Conservation (phyloP, 2,888 invertebrate species). For the Malachius bipustulatus region DNA sequence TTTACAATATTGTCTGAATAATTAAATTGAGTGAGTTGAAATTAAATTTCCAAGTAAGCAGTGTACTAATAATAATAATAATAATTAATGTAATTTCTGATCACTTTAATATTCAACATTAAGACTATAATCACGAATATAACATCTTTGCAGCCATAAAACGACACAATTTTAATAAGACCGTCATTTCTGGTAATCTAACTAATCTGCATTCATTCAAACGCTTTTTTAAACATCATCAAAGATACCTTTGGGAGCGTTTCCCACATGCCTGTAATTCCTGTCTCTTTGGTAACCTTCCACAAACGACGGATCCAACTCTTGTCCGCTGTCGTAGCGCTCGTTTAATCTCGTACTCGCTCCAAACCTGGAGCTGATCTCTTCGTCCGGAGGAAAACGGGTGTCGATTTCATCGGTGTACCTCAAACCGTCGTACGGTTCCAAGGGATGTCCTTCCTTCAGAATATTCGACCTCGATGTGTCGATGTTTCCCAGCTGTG, state of each 20-base stretch:
- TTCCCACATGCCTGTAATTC: slow-evolving; percentile 41
- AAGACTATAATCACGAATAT: background rate
- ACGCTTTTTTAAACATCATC: slow-evolving; percentile 63
- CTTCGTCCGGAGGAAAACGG: slow-evolving; percentile 33
- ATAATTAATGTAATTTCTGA: no score
- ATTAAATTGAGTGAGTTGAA: no score
- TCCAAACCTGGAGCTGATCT: slow-evolving; percentile 52
- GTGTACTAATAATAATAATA: no score
- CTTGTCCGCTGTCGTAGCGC: slow-evolving; percentile 28
- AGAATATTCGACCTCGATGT: slow-evolving; percentile 69
- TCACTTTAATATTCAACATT: no score
- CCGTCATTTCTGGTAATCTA: no score
- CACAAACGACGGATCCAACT: slow-evolving; percentile 31
- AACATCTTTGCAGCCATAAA: slow-evolving; percentile 8
- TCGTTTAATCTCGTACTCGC: slow-evolving; percentile 45
- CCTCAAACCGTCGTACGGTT: slow-evolving; percentile 48
- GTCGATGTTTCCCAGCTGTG: slow-evolving; percentile 49
- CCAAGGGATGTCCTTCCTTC: slow-evolving; percentile 60
- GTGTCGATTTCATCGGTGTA: slow-evolving; percentile 33
- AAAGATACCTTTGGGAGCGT: slow-evolving; percentile 67
- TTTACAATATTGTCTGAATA: no score
- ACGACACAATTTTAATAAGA: slow-evolving; percentile 8
- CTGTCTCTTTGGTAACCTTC: slow-evolving; percentile 34
- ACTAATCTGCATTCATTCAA: no score
- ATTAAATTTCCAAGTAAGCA: no score